These are phyloP conservation scores for Lycocerus yunnanus DNA, from an alignment of 2,888 invertebrate genomes.

Conservation along the genomic window DNA sequence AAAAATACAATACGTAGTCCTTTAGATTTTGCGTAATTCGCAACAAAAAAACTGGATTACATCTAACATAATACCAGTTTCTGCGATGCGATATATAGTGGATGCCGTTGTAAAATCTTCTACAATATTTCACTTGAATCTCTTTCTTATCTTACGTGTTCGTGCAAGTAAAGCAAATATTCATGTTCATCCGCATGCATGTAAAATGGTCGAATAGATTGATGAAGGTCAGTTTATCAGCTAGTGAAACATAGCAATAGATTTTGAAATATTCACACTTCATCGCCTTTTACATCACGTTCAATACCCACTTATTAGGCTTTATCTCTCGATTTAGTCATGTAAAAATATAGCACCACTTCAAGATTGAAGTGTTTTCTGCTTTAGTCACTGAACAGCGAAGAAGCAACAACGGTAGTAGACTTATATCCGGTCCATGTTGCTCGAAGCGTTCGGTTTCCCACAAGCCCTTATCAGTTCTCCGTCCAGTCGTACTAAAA, in stretches of 20 bases:
- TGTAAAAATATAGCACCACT: constrained; percentile 20
- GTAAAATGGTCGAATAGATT: constrained; percentile 4
- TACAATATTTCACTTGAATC: constrained; percentile 1
- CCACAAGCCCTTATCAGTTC: constrained; percentile 97
- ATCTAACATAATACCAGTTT: constrained; percentile 13
- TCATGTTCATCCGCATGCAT: constrained; percentile 14
- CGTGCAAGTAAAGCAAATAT: constrained; percentile 9
- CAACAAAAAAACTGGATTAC: constrained; percentile 21
- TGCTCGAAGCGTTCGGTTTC: constrained; percentile 59
- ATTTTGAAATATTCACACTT: constrained; percentile 11
- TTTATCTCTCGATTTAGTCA: constrained; percentile 19
- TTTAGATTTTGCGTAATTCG: not conserved
- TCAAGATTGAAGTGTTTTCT: constrained; percentile 10
- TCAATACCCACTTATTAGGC: constrained; percentile 12
- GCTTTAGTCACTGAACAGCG: constrained; percentile 20
- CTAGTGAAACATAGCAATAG: constrained; percentile 12
- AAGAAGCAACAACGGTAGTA: constrained; percentile 17
- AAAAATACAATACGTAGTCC: not conserved
- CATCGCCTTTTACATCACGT: constrained; percentile 3
- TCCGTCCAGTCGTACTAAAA: constrained; percentile 91
- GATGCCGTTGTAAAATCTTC: constrained; percentile 1
- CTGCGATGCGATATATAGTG: constrained; percentile 5
- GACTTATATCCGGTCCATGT: constrained; percentile 16
- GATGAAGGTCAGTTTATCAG: constrained; percentile 10
- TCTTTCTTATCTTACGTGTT: not conserved